Conservation (phyloP, 2,113 vertebrate species). For the Thamnophis sirtalis region DNA sequence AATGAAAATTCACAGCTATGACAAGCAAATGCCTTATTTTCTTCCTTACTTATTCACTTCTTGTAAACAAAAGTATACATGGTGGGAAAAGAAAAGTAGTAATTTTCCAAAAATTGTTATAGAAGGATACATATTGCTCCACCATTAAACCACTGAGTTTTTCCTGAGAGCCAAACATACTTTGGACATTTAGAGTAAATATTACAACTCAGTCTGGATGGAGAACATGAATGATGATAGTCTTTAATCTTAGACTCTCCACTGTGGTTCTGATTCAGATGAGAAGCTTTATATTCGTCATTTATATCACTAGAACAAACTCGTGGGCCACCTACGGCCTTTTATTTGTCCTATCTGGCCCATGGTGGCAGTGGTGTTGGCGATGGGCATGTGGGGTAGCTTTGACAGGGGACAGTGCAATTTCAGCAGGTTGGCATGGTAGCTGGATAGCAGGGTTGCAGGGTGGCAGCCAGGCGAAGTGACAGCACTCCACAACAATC, state of each 20-base stretch:
- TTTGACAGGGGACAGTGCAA: too few relatives aligned
- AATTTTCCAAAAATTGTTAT: neutral
- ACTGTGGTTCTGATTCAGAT: neutral
- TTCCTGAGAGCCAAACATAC: neutral
- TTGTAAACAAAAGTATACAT: neutral
- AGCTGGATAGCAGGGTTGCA: too few relatives aligned
- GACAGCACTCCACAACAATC: too few relatives aligned
- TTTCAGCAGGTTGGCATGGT: too few relatives aligned
- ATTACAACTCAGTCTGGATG: neutral
- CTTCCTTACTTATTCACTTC: neutral
- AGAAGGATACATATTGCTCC: neutral
- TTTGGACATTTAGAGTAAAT: neutral
- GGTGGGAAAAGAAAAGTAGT: neutral
- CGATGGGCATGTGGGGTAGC: too few relatives aligned
- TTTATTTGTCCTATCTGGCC: too few relatives aligned
- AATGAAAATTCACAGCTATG: neutral
- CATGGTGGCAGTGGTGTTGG: too few relatives aligned
- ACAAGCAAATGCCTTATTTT: neutral
- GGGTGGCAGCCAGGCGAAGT: too few relatives aligned
- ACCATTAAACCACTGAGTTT: neutral
- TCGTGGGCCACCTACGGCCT: too few relatives aligned
- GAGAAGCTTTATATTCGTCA: neutral
- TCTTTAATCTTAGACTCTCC: neutral
- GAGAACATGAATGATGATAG: neutral
- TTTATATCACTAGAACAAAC: neutral